These are phyloP conservation scores for Epinephelus fuscoguttatus DNA, from an alignment of 2,113 vertebrate species.

Conservation along the genomic window DNA sequence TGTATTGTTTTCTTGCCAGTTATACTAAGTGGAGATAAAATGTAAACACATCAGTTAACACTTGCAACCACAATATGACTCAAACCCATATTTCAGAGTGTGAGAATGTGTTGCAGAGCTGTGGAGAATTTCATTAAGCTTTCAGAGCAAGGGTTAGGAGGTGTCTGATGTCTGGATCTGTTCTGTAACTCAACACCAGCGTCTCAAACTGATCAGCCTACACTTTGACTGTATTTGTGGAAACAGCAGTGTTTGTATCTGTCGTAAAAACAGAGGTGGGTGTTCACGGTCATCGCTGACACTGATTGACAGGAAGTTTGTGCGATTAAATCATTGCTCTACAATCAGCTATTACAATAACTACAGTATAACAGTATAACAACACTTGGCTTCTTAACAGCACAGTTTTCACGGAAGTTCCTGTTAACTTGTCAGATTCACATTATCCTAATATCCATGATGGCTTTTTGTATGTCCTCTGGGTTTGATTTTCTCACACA, in stretches of 20 bases:
- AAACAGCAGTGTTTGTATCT: background rate
- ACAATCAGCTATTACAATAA: background rate
- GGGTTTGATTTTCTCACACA: background rate
- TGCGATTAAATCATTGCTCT: background rate
- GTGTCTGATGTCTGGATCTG: slow-evolving; percentile 28
- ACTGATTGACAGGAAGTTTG: background rate
- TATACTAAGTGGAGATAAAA: background rate
- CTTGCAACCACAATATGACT: background rate
- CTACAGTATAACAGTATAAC: background rate
- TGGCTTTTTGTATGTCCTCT: background rate
- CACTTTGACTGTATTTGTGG: background rate
- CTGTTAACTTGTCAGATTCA: background rate
- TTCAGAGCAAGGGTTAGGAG: slow-evolving; percentile 11
- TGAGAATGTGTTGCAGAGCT: background rate
- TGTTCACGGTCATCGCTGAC: background rate
- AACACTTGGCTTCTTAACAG: background rate
- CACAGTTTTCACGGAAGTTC: background rate
- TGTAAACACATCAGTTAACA: background rate
- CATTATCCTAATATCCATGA: background rate
- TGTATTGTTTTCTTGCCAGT: background rate
- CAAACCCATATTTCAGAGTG: background rate
- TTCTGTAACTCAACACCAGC: slow-evolving; percentile 28
- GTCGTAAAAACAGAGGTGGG: slow-evolving; percentile 6
- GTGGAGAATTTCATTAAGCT: slow-evolving; percentile 9
- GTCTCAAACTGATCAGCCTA: background rate